phyloP scores from a whole-genome alignment of 2,113 vertebrate species.

The Nycticryphes semicollaris region DNA sequence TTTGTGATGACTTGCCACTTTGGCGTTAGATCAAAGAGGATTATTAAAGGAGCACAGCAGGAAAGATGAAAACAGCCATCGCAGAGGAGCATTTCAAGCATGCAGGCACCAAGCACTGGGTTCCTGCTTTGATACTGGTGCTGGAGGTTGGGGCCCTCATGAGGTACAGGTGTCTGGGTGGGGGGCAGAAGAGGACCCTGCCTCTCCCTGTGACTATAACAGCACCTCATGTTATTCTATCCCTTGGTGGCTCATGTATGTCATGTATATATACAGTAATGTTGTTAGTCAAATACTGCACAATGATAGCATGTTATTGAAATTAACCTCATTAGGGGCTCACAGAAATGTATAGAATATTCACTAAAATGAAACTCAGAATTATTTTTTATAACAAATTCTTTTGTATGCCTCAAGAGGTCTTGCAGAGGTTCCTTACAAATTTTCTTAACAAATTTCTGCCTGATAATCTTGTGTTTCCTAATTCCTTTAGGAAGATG shows the following conservation, averaged over 20 bases:
- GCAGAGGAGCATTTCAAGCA: background rate
- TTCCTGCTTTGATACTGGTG: fast-evolving
- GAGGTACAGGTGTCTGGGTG: background rate
- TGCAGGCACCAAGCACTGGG: fast-evolving
- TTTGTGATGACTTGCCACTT: background rate
- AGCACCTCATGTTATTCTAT: background rate
- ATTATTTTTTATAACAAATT: background rate
- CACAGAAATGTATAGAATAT: background rate
- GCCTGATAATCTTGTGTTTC: background rate
- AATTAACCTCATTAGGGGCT: background rate
- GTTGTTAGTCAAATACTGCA: background rate
- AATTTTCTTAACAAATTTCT: background rate
- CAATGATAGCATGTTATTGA: background rate
- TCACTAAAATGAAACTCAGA: background rate
- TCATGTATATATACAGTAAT: too few relatives aligned
- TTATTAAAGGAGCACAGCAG: background rate
- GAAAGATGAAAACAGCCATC: background rate
- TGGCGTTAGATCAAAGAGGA: background rate
- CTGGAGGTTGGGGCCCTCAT: fast-evolving
- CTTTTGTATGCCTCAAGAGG: background rate
- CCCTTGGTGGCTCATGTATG: background rate
- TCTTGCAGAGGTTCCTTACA: background rate
- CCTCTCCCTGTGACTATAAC: fast-evolving
- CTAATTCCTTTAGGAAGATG: background rate
- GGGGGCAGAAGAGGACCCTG: background rate